phyloP scores from a whole-genome alignment of 2,888 invertebrate species.

The Polymixis lichenea region DNA sequence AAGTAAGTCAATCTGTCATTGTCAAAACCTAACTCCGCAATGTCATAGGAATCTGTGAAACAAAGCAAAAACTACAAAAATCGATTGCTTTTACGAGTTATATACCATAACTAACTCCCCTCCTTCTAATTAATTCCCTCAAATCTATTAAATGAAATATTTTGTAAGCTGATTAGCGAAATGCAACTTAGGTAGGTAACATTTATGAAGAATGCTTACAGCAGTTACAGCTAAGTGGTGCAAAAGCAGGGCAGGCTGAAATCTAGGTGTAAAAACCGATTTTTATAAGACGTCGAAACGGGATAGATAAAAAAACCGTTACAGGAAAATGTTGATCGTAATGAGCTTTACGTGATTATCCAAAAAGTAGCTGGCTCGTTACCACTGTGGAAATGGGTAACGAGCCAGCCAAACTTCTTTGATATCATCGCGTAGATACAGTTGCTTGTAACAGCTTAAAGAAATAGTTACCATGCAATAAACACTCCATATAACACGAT shows the following conservation, averaged over 20 bases:
- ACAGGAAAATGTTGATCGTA: neutral
- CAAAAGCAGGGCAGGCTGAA: neutral
- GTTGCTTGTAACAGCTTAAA: neutral
- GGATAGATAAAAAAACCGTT: neutral
- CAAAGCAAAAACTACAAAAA: neutral
- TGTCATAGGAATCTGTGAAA: neutral
- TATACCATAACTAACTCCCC: neutral
- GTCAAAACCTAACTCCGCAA: constrained; percentile 4
- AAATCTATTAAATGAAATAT: neutral
- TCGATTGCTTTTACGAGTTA: neutral
- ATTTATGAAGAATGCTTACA: constrained; percentile 14
- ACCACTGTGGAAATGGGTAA: no score
- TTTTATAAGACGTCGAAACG: neutral
- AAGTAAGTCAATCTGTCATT: constrained; percentile 33
- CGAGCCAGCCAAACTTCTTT: no score
- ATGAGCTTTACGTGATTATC: neutral
- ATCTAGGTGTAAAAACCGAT: neutral
- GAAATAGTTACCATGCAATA: neutral
- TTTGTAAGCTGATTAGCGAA: neutral
- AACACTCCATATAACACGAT: neutral
- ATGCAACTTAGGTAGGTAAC: neutral
- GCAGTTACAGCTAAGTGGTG: neutral
- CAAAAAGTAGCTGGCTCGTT: neutral
- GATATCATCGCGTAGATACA: neutral
- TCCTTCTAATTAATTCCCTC: neutral